A percentile compares a stretch with the other conserved stretches of the same genome.
Conservation (phyloP, 2,113 vertebrate genomes). For the Sinocyclocheilus grahami region DNA sequence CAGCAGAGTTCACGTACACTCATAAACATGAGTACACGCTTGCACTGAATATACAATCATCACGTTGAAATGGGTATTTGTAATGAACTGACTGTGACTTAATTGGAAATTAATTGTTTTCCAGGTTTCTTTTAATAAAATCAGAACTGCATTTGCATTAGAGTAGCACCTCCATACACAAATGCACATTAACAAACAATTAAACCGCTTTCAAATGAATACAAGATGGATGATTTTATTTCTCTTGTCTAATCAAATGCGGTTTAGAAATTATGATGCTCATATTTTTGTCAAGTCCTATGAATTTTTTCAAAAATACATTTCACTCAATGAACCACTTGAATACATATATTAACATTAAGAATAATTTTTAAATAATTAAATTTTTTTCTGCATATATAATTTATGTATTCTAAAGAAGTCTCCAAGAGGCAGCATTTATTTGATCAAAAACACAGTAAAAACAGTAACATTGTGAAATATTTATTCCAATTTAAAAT, state of each 20-base stretch:
- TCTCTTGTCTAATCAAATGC: not conserved
- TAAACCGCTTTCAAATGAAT: not conserved
- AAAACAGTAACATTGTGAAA: not conserved
- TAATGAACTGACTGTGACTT: not conserved
- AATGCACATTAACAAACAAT: constrained; percentile 3
- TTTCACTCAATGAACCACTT: not conserved
- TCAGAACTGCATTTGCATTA: not conserved
- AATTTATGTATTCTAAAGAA: not conserved
- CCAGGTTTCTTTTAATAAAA: constrained; percentile 7
- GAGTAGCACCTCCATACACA: constrained; percentile 4
- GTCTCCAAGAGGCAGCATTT: not conserved
- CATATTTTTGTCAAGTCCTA: not conserved
- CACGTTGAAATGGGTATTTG: not conserved
- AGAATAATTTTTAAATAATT: not conserved
- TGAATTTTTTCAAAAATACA: not conserved
- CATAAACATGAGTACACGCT: constrained; percentile 21
- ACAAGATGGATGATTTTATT: not conserved
- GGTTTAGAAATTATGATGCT: not conserved
- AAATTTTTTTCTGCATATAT: not conserved
- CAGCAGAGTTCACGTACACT: constrained; percentile 50
- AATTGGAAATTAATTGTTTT: not conserved
- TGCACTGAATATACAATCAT: not conserved
- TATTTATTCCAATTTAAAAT: not conserved
- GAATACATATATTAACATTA: not conserved
- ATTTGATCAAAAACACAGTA: not conserved